Evolutionary conservation across 2,797 vertebrate species (phyloP), one percentile per base, ranked within the genome.

Genomic region (Xiphorhynchus erythropygius): DNA sequence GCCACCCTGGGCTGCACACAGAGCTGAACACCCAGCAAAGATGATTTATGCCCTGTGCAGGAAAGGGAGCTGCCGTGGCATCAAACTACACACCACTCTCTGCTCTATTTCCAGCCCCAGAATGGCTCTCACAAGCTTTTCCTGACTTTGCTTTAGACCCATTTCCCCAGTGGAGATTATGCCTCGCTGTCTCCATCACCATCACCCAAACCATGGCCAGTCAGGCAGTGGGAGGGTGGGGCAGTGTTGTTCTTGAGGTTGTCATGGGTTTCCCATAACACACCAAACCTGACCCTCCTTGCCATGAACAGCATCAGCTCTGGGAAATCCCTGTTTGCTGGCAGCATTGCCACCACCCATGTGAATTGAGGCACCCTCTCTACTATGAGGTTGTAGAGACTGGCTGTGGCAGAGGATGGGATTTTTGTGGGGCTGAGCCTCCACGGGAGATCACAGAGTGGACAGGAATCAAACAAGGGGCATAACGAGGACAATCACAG

Each of bases 131-230:
- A 4, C 3, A 13, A 27, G 39, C 19, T 52, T 15, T 8, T n/a
- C 67, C 84, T 21, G 7, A 1, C 62, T 59, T 74, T 73, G 60
- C 32, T 55, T 35, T 19, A 80, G 56, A 11, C 7, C 35, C 22
- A 0, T 42, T 65, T 67, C 23, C 69, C 53, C 70, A 7, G 4
- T 4, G 25, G 23, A 18, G 55, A 18, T 50, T 0, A 4, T 4
- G 67, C 86, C 65, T 42, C 11, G 0, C 52, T 32, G 39, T 39
- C 80, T 44, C 33, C 82, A 47, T 7, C 63, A 1, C 28, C 32
- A 12, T n/a, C 84, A 57, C 10, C 41, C 13, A 42, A 30, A 35
- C 33, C 33, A 1, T 7, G 37, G 50, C 73, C 80, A 10, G 59
- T 2, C 18, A 33, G 28, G 77, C 24, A 46, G 30, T 0, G 24